phyloP scores from a whole-genome alignment of 1,140 invertebrate genomes.

The Zaprionus capensis region DNA sequence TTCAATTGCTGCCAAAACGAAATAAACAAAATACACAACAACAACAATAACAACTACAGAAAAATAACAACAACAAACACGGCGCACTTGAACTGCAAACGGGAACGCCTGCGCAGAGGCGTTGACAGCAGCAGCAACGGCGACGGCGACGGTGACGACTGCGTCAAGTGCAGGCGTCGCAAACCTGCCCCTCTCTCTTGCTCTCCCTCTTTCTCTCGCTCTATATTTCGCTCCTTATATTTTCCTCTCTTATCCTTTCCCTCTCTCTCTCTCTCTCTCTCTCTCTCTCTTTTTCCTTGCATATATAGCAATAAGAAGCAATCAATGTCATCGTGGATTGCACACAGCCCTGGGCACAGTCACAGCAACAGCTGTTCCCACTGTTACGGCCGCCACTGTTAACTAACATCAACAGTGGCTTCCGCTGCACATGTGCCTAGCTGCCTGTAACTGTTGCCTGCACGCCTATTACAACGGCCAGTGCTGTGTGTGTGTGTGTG shows the following conservation, averaged over 20 bases:
- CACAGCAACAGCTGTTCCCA: neutral
- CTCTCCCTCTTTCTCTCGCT: too few relatives aligned
- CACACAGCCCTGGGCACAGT: neutral
- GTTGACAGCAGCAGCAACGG: conserved; percentile 22
- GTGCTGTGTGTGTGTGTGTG: conserved; percentile 7
- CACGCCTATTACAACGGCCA: conserved; percentile 13
- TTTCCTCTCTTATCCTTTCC: too few relatives aligned
- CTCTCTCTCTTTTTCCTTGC: too few relatives aligned
- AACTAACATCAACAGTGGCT: conserved; percentile 7
- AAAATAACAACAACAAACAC: conserved; percentile 2
- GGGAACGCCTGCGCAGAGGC: conserved; percentile 45
- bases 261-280: too few relatives aligned
- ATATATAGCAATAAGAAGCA: conserved; percentile 9
- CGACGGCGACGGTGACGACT: conserved; percentile 1
- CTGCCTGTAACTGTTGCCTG: conserved; percentile 25
- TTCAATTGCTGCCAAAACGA: conserved; percentile 47
- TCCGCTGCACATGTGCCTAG: conserved; percentile 13
- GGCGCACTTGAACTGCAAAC: conserved; percentile 23
- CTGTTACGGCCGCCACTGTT: conserved; percentile 4
- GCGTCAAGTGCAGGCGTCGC: conserved; percentile 33
- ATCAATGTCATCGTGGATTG: neutral
- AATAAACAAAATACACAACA: conserved; percentile 7
- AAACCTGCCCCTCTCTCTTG: too few relatives aligned
- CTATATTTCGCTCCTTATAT: too few relatives aligned
- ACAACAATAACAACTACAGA: neutral